Percentiles rank a stretch among this genome's conserved stretches.
Conservation (phyloP, 2,797 vertebrate species). For the Danionella dracula region DNA sequence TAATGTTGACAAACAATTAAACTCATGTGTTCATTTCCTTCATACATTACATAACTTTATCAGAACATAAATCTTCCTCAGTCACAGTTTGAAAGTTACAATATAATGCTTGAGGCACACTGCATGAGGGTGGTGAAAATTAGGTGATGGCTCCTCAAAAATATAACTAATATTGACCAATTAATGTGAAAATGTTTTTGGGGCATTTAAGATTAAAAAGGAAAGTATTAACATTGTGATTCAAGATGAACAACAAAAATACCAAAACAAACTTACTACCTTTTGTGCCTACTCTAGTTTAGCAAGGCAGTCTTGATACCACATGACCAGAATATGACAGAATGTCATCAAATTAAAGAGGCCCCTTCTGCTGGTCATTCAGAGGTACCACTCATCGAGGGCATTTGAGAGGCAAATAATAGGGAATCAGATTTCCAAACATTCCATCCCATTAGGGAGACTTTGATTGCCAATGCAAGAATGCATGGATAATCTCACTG, state of each 20-base stretch:
- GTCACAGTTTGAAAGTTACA: not conserved
- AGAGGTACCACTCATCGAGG: not conserved
- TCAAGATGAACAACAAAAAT: not conserved
- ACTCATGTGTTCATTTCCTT: too few relatives aligned
- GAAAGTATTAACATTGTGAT: not conserved
- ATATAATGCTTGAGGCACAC: not conserved
- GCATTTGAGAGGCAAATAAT: constrained; percentile 23
- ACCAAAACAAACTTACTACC: too few relatives aligned
- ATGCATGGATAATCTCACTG: constrained; percentile 44
- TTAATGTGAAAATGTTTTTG: not conserved
- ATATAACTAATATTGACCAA: not conserved
- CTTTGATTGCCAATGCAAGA: constrained; percentile 30
- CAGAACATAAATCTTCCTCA: not conserved
- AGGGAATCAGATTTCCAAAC: constrained; percentile 23
- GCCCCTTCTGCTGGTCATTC: not conserved
- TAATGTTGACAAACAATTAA: too few relatives aligned
- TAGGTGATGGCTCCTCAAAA: not conserved
- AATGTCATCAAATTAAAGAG: not conserved
- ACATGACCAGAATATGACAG: not conserved
- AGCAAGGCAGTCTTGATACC: not conserved
- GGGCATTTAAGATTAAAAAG: not conserved
- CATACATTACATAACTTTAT: too few relatives aligned
- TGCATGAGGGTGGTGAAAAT: not conserved
- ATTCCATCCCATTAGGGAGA: constrained; percentile 10
- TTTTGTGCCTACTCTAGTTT: not conserved